A percentile compares a stretch with the other conserved stretches of the same genome.
Evolutionary conservation across 1,140 invertebrate species (phyloP).

Genomic region (Sitobion miscanthi): DNA sequence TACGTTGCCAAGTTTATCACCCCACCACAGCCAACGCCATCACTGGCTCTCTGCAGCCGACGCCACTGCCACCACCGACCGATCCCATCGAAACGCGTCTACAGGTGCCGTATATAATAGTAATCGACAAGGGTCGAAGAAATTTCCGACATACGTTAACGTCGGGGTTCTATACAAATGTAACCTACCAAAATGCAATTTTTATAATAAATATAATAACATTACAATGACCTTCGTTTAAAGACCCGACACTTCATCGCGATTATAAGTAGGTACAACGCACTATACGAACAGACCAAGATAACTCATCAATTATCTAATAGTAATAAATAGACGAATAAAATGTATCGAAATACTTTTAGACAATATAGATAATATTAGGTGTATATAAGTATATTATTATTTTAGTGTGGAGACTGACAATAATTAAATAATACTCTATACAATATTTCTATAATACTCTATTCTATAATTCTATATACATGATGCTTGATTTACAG

Average conservation of each 20-base stretch:
- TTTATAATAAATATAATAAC: neutral
- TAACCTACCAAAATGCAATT: neutral
- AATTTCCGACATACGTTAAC: neutral
- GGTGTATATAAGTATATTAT: neutral
- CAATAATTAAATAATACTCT: neutral
- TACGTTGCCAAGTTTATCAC: conserved; percentile 56
- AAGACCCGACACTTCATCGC: neutral
- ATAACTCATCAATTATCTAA: neutral
- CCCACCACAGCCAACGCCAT: neutral
- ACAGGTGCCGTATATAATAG: conserved; percentile 34
- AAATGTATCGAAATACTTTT: neutral
- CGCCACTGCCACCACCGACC: neutral
- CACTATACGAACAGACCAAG: neutral
- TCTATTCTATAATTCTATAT: neutral
- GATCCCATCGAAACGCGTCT: conserved; percentile 35
- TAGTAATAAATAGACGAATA: neutral
- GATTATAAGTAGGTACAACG: neutral
- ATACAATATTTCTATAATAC: no score
- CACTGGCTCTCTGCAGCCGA: neutral
- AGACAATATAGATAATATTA: no score
- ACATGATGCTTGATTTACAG: no score
- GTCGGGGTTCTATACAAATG: neutral
- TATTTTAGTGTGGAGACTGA: neutral
- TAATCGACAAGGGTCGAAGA: conserved; percentile 17
- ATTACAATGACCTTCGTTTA: neutral